Evolutionary conservation across 2,888 invertebrate species (phyloP), one percentile per base, ranked within the genome.

Genomic region (Oligia fasciuncula): DNA sequence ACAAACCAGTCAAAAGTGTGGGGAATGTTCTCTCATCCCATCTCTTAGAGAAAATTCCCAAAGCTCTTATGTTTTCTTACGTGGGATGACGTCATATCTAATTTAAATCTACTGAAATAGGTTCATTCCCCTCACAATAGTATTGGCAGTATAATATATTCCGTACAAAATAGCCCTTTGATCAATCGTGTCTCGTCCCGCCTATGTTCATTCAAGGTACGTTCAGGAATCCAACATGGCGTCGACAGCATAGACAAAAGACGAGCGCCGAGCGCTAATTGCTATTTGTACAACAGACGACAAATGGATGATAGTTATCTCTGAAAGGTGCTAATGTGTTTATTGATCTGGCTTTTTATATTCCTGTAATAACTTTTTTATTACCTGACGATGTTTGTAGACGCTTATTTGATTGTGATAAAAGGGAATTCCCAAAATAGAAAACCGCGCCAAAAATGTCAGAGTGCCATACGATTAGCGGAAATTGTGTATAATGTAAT

Each of bases 191-290:
- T 13, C 46, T 63, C 17, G 66, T 82, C 23, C 14, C 72, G 23
- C 62, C 46, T 74, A 23, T 66, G 13, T 49, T 82, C 69, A 66
- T 63, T 69, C 75, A 65, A 67, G 63, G 51, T 65, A 81, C 49
- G 46, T 62, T 54, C 65, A 71, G 75, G 73, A 84, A 80, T 76
- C 54, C 83, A 87, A 89, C 35, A 89, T 88, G 89, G 85, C 81
- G 73, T 68, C 80, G 73, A 23, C 19, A 65, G 11, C 70, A 83
- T 73, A 78, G 80, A 81, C 80, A 81, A 86, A 85, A 82, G 84
- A 79, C 46, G 29, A 29, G 77, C 67, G 70, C 76, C 46, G 29
- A 29, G 77, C 67, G 70, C 76, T 87, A 77, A 88, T 87, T 81
- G 71, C 87, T 88, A 81, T 88, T 87, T 83, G 81, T 35, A 81